Base-by-base conservation (phyloP, 2,888 invertebrate species). In the Pardosa pseudoannulata region DNA sequence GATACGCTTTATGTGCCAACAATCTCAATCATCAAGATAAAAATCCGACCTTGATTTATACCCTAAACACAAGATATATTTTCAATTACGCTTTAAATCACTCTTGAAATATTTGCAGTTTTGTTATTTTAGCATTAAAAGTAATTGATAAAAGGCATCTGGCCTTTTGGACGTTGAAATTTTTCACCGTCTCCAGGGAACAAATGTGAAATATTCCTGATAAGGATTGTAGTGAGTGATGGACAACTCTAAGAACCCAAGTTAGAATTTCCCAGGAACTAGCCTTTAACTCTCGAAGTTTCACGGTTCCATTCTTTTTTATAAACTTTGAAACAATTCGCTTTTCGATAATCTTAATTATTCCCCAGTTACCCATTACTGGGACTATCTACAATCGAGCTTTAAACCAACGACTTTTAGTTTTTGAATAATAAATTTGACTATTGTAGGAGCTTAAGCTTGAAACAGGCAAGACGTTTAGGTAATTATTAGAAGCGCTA, bases 401-500 rank as follows among this genome's bases (percentile, higher is more conserved):
- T 56, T 56, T 23, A 56, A 56, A 23, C 56, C 65, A 62, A 64
- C 74, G 56, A 65, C 50, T 46, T 62, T 71, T 65, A 32, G 65
- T 83, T 78, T 85, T 76, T 85, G 78, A 85, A 85, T 85, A 85
- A 85, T 85, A 85, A 85, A 85, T 85, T 85, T 78, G 78, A 62
- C 83, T 78, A 85, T 85, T 85, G 83, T 85, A 72, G 73, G 62
- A 28, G 56, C 13, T 16, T 23, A 1, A 1, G 19, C 11, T 56
- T 23, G 23, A 23, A 56, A 23, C 23, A 56, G 56, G 13, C 23
- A 56, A 56, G 56, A 56, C 56, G 56, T 56, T 56, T 56, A 23
- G 78, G 83, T 79, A 85, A 85, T 85, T 85, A 85, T 85, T 78
- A 50, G 83, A 72, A 73, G 56, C 72, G 78, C 78, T 72, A 85